These are phyloP conservation scores for Palythoa grandiflora DNA, from an alignment of 92 coral and sea anemone genomes.

Conservation along the genomic window DNA sequence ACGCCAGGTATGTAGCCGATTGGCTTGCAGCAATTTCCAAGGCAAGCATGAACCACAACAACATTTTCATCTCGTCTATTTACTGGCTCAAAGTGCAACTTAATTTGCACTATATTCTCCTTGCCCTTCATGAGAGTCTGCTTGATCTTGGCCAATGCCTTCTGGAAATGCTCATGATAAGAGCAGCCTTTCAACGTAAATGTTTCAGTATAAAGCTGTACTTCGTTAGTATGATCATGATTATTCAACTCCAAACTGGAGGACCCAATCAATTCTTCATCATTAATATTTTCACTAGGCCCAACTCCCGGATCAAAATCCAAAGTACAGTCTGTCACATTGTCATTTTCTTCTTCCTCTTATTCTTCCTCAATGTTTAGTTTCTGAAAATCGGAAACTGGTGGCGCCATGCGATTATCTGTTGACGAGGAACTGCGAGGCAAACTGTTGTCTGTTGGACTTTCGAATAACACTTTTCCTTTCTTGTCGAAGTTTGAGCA, in stretches of 20 bases:
- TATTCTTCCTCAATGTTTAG: constrained; percentile 1
- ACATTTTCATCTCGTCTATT: constrained; percentile 73
- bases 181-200: constrained; percentile 54
- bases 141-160: constrained; percentile 32
- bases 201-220: constrained; percentile 1
- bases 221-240: not conserved
- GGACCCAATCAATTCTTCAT: constrained; percentile 31
- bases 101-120: constrained; percentile 29
- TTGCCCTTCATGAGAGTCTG: constrained; percentile 14
- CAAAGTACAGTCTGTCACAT: not conserved
- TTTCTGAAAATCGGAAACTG: not conserved
- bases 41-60: constrained; percentile 52
- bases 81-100: constrained; percentile 46
- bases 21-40: constrained; percentile 35
- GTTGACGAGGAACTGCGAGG: no score
- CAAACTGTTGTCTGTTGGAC: no score
- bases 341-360: not conserved
- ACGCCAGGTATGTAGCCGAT: constrained; percentile 63
- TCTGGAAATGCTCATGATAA: constrained; percentile 55
- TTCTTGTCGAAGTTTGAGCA: no score
- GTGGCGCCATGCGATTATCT: no score
- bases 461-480: no score
- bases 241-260: not conserved
- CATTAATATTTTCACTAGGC: not conserved
- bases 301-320: not conserved